Conservation (phyloP, 2,888 invertebrate species). For the Dryobota labecula region DNA sequence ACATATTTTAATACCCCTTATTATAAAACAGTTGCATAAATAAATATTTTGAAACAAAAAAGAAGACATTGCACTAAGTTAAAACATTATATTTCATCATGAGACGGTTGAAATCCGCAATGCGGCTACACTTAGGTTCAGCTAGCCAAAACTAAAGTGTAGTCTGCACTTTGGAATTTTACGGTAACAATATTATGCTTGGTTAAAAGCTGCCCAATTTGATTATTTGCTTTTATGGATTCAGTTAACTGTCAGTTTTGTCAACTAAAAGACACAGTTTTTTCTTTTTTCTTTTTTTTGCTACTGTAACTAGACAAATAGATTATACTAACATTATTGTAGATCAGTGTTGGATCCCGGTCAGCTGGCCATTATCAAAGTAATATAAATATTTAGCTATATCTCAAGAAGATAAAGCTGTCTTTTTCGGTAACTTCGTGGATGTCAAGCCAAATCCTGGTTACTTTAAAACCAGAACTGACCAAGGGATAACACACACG, state of each 20-base stretch:
- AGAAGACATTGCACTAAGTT: slow-evolving; percentile 42
- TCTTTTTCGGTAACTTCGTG: background rate
- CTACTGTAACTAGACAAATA: slow-evolving; percentile 7
- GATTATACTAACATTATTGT: background rate
- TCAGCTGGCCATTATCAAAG: slow-evolving; percentile 4
- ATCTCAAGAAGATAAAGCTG: background rate
- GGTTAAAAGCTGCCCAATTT: background rate
- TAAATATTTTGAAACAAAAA: slow-evolving; percentile 9
- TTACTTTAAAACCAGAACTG: background rate
- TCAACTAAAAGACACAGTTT: background rate
- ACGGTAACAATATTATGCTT: slow-evolving; percentile 1
- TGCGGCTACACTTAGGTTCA: slow-evolving; percentile 28
- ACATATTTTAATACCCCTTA: too few relatives aligned
- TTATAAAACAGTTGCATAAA: too few relatives aligned
- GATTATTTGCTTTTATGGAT: background rate
- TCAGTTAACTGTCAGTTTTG: background rate
- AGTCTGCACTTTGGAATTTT: background rate
- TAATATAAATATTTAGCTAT: background rate
- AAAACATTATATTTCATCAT: slow-evolving; percentile 30
- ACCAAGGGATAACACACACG: too few relatives aligned
- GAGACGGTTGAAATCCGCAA: slow-evolving; percentile 30
- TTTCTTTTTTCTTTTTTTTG: background rate
- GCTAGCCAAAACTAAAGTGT: slow-evolving; percentile 34
- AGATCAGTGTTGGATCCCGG: slow-evolving; percentile 10
- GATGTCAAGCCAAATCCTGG: slow-evolving; percentile 7